Base-by-base conservation (phyloP, 2,113 vertebrate species). In the Motacilla tschutschensis region DNA sequence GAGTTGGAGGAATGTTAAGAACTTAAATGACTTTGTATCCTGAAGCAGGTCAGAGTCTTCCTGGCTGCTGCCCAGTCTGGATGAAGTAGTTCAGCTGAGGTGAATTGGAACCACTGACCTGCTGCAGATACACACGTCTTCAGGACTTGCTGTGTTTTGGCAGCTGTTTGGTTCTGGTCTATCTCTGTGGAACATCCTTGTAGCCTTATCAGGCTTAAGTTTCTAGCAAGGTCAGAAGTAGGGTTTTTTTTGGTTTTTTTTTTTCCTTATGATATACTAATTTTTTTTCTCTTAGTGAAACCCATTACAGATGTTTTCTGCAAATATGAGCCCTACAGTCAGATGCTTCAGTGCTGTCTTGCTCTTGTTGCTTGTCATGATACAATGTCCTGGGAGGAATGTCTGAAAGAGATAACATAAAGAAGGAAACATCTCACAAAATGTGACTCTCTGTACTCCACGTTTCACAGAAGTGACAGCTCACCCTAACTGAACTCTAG, bases 141-240 rank as follows among this genome's bases (percentile, higher is more conserved):
- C 53, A 74, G 65, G 65, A 31, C 41, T 17, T 66, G 43, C 63
- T 90, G 20, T 29, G 0, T 79, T 43, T 83, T 85, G 69, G 69
- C 88, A 90, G 36, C 54, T 60, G 25, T 87, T 93, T 87, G 21
- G 63, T 82, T 91, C 53, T 47, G 53, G 69, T 62, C 67, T 95
- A 75, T 95, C 93, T 93, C 31, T 71, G 31, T 62, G 58, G 46
- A 95, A 91, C 92, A 94, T 63, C 67, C 76, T n/a, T 59, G 10
- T 58, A 83, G 58, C 38, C 50, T 90, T 94, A 91, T 92, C 67
- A 76, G 60, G 18, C 53, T 79, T 79, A 41, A 57, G 51, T 62
- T 51, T 91, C 71, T 86, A 18, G 60, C 36, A 35, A 70, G 35
- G 59, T 72, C 64, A 84, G 46, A 73, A 77, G 47, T 46, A 88